Conservation (phyloP, 2,797 vertebrate genomes). For the Malurus leucopterus region DNA sequence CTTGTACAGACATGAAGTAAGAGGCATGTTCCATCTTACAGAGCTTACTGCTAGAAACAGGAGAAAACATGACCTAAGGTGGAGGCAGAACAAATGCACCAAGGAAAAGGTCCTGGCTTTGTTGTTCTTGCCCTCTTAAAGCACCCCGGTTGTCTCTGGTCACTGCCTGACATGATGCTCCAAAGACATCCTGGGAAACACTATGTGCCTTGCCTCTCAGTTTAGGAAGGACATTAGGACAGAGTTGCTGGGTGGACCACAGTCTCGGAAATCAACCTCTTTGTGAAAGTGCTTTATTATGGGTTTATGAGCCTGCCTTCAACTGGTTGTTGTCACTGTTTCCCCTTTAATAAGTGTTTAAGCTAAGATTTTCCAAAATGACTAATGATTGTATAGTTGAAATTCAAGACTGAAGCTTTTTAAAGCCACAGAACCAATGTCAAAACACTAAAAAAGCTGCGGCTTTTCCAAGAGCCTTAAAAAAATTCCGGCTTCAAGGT, state of each 20-base stretch:
- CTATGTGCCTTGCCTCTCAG: neutral
- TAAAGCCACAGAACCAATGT: conserved; percentile 37
- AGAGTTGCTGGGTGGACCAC: neutral
- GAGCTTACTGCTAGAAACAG: neutral
- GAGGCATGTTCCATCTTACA: neutral
- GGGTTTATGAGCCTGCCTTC: neutral
- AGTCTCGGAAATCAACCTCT: neutral
- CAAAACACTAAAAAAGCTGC: neutral
- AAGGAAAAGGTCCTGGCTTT: neutral
- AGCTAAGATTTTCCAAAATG: conserved; percentile 12
- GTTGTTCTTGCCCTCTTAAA: neutral
- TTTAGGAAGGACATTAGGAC: neutral
- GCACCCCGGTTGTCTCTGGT: neutral
- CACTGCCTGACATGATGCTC: neutral
- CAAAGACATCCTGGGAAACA: neutral
- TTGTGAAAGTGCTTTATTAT: neutral
- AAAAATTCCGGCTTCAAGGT: conserved; percentile 7
- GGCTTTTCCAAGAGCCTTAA: neutral
- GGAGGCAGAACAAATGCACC: neutral
- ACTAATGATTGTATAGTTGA: neutral
- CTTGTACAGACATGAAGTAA: conserved; percentile 12
- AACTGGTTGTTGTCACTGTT: neutral
- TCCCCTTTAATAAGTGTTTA: neutral
- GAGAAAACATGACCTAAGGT: neutral
- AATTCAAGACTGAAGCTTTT: conserved; percentile 5